Base-by-base conservation (phyloP, 2,113 vertebrate genomes). In the Todiramphus saurophagus region DNA sequence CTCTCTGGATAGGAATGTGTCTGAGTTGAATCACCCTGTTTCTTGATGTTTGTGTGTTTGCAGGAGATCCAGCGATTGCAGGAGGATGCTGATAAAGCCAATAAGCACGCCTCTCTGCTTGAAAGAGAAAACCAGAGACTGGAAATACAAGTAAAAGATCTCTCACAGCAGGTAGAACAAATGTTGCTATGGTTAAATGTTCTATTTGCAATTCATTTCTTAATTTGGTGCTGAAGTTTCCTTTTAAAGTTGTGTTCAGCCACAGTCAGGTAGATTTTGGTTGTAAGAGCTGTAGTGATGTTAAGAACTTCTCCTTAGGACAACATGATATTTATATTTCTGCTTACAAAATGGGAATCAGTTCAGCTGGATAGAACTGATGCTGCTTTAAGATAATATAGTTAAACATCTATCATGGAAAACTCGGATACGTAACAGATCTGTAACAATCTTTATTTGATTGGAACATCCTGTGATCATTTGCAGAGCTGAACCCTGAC, bases 31-130 rank as follows among this genome's bases (percentile, higher is more conserved):
- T 77, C 91, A 67, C 87, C 35, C 5, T 13, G 10, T 63, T 67
- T 76, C 58, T 90, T 66, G 39, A 58, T 74, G 60, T 94, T 79
- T 41, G 7, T 80, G 10, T 90, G 16, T 39, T 93, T 83, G 76
- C 95, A 99, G 99, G 99, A 99, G 95, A 99, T 99, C 82, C 98
- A 99, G 19, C 98, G 99, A 46, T 95, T 99, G 55, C 99, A 99
- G 94, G 99, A 98, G 25, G 98, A 98, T 5, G 96, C 98, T 1
- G 99, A 99, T 96, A 99, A 99, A 82, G 98, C 99, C 68, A 99
- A 99, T 93, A 99, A 99, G 78, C 98, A 97, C 23, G 97, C 98
- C 7, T 98, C 99, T 51, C 62, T 99, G 46, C 97, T 99, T 86
- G 99, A 99, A 94, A 98, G 99, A 80, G 99, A 99, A 56, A 99